Evolutionary conservation across 2,888 invertebrate genomes (phyloP).

Genomic region (Chymomyza fuscimana): DNA sequence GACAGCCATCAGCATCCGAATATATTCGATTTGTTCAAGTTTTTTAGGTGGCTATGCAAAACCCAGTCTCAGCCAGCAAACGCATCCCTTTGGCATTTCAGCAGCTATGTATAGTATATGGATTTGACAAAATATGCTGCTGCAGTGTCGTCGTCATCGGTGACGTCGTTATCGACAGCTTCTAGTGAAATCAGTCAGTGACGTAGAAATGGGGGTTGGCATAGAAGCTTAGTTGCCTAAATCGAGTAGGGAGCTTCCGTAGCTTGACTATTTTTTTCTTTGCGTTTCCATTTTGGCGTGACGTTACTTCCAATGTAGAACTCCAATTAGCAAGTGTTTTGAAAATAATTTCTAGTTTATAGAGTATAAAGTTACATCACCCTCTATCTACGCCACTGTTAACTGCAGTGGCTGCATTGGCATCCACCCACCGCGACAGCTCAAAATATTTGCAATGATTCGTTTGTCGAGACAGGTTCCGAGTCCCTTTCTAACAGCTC

Average conservation of each 20-base stretch:
- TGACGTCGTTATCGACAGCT: constrained; percentile 43
- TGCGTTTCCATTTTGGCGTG: no score
- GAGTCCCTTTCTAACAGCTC: constrained; percentile 12
- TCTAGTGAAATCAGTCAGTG: neutral
- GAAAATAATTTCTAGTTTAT: no score
- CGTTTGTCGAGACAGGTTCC: constrained; percentile 53
- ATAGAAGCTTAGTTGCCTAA: no score
- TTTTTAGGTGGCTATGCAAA: neutral
- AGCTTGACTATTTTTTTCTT: no score
- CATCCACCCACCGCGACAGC: neutral
- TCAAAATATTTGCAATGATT: constrained; percentile 67
- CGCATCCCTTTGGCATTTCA: neutral
- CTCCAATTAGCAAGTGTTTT: no score
- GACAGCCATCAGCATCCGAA: constrained; percentile 48
- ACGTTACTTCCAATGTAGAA: no score
- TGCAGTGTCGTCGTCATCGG: constrained; percentile 40
- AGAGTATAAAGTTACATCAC: no score
- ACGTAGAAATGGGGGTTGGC: no score
- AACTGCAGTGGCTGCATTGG: no score
- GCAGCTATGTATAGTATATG: neutral
- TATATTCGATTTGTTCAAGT: neutral
- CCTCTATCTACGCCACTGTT: neutral
- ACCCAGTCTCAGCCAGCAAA: neutral
- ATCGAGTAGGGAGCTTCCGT: no score
- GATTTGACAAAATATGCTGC: constrained; percentile 70